These are phyloP conservation scores for Sebastes minor DNA, from an alignment of 2,797 vertebrate genomes.

Conservation along the genomic window DNA sequence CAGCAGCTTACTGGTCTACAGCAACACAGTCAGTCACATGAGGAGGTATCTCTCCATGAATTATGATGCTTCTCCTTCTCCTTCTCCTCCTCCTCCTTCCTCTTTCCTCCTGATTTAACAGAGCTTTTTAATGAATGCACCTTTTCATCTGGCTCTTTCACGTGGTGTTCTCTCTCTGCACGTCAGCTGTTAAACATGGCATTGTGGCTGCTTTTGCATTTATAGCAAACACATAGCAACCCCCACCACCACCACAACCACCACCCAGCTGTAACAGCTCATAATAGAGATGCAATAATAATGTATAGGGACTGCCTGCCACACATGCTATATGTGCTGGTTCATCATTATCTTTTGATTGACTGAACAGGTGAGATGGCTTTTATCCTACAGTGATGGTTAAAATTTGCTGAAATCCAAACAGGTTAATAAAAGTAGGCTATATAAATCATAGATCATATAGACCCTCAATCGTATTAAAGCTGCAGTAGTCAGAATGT, in stretches of 20 bases:
- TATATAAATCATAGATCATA: background rate
- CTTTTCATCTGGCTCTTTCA: slow-evolving; percentile 54
- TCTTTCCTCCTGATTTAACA: background rate
- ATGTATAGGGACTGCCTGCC: background rate
- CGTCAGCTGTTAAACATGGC: slow-evolving; percentile 25
- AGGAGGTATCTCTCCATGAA: slow-evolving; percentile 38
- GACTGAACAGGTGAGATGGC: background rate
- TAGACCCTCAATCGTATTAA: background rate
- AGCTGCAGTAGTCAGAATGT: too few relatives aligned
- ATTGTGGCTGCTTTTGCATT: background rate
- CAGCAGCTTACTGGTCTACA: background rate
- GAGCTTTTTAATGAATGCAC: slow-evolving; percentile 37
- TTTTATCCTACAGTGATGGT: background rate
- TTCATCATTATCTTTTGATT: slow-evolving; percentile 21
- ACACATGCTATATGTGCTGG: slow-evolving; percentile 23
- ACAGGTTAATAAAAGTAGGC: too few relatives aligned
- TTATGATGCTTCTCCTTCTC: background rate
- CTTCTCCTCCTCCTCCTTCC: too few relatives aligned
- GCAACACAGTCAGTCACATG: slow-evolving; percentile 59
- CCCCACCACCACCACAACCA: background rate
- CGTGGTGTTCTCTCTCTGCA: slow-evolving; percentile 34
- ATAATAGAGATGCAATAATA: slow-evolving; percentile 11
- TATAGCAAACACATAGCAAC: background rate
- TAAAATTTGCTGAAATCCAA: background rate
- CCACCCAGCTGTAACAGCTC: background rate